Evolutionary conservation across 64 coral and sea anemone genomes (phyloP).

Genomic region (Platygyra sinensis): DNA sequence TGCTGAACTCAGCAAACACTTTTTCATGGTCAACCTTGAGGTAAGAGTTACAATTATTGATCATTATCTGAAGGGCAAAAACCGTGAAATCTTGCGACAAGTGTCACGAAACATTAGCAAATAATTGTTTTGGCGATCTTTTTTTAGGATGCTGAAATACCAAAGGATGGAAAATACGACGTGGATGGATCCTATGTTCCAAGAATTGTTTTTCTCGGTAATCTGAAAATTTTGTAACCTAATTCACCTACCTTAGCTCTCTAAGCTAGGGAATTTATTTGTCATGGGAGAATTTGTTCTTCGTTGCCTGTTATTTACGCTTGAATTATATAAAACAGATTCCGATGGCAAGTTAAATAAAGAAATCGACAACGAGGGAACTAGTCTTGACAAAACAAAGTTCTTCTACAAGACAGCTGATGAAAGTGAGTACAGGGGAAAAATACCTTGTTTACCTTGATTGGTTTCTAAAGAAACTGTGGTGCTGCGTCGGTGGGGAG

Average conservation of each 20-base stretch:
- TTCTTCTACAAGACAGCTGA: conserved; percentile 69
- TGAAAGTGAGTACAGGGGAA: conserved; percentile 33
- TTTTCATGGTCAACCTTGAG: no score
- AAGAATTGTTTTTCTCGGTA: conserved; percentile 87
- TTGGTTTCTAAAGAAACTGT: no score
- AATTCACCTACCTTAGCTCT: no score
- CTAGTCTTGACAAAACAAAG: conserved; percentile 69
- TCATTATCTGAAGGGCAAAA: no score
- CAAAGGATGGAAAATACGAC: conserved; percentile 68
- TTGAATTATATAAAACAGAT: conserved; percentile 34
- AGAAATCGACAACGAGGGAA: conserved; percentile 58
- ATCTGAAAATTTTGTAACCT: not conserved
- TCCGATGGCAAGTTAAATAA: conserved; percentile 75
- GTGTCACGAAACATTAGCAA: not conserved
- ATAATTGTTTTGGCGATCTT: not conserved
- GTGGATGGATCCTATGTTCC: conserved; percentile 84
- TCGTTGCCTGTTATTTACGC: no score
- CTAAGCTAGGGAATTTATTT: no score
- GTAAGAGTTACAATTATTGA: not conserved
- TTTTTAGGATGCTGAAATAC: conserved; percentile 81
- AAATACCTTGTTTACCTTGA: not conserved
- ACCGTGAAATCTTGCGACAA: no score
- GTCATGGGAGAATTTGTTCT: no score
- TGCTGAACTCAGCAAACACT: no score
- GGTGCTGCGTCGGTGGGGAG: no score